Evolutionary conservation across 2,113 vertebrate species (phyloP), one percentile per base, ranked within the genome.

Genomic region (Pipra filicauda): DNA sequence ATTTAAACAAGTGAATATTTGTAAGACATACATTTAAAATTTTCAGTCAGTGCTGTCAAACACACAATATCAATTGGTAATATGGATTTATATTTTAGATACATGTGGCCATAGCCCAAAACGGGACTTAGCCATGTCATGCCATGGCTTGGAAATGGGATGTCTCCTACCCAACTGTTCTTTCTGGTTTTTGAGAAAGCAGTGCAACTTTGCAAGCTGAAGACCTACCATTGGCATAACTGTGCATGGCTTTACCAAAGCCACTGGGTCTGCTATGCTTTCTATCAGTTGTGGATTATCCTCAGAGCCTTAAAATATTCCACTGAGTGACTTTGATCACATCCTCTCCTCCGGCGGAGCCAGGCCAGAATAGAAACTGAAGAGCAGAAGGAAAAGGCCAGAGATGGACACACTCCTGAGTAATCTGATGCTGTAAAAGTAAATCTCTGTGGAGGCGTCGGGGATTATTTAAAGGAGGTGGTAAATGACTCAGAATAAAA

Each of bases 401-500:
- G 75, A 91, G 78, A 80, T 48, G 84, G 69, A 52, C 72, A 67
- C 79, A 43, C 75, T 78, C 72, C 83, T 78, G 69, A 84, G 75
- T 61, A 83, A 61, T 72, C 48, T 79, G 65, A 8, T 70, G 61
- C 28, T 6, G 6, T 86, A 65, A 76, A 91, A 95, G 78, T 72
- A 94, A 95, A 92, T 77, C 85, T 66, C 76, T 69, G 37, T 35
- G 76, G 66, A 92, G 70, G 83, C 79, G 91, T 88, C 76, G 65
- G 92, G 61, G 79, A 92, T 95, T 95, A 93, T 93, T 93, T 89
- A 92, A 96, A 91, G 65, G 86, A 94, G 79, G 76, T 95, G 90
- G 93, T 69, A 94, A 96, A 94, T 96, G 88, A 72, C 73, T 97
- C 95, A 92, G 79, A 95, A 94, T 86, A 69, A 93, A 97, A 94